phyloP scores from a whole-genome alignment of 2,113 vertebrate species.

The Odontophorus gujanensis region DNA sequence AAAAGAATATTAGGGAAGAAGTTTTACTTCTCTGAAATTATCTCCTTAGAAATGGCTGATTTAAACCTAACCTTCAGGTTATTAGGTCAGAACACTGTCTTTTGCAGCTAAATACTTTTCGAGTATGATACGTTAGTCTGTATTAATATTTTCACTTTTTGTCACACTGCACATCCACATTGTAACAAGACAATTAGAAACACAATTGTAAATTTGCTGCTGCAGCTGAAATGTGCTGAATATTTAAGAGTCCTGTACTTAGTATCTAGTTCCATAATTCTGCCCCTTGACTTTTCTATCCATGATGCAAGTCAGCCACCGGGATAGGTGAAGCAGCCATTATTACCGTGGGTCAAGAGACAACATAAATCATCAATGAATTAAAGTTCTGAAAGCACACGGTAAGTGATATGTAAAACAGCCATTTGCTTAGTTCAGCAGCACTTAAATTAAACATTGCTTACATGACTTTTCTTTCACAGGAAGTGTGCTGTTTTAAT shows the following conservation, averaged over 20 bases:
- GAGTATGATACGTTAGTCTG: background rate
- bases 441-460: slow-evolving; percentile 19
- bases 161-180: background rate
- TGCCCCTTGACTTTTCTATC: background rate
- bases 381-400: background rate
- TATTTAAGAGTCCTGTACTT: background rate
- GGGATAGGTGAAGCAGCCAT: background rate
- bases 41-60: slow-evolving; percentile 8
- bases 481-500: background rate
- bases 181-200: slow-evolving; percentile 37
- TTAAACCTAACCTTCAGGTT: slow-evolving; percentile 24
- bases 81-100: slow-evolving; percentile 19
- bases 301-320: background rate
- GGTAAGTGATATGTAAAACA: background rate
- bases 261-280: background rate
- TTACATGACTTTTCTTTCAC: slow-evolving; percentile 11
- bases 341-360: slow-evolving; percentile 19
- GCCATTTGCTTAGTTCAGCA: slow-evolving; percentile 52
- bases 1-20: slow-evolving; percentile 24
- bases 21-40: slow-evolving; percentile 18
- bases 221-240: background rate
- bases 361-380: background rate
- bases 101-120: background rate
- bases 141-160: slow-evolving; percentile 28
- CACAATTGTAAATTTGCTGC: background rate